Conservation (phyloP, 2,888 invertebrate species). For the Andricus curvator region DNA sequence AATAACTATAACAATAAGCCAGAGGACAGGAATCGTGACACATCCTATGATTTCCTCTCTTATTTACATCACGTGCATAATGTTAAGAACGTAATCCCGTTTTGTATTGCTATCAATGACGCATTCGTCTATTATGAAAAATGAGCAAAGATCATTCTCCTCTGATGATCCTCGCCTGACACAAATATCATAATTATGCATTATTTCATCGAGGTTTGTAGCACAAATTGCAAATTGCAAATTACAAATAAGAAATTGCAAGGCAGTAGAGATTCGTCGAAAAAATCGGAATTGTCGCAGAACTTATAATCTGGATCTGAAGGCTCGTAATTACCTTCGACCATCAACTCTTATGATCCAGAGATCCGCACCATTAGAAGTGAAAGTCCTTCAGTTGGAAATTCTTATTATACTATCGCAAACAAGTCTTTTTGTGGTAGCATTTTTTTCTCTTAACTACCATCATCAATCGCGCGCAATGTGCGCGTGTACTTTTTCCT, state of each 20-base stretch:
- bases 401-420: neutral
- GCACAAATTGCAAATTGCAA: conserved; percentile 18
- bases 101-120: conserved; percentile 24
- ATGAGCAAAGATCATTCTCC: conserved; percentile 30
- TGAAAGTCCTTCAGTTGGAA: conserved; percentile 22
- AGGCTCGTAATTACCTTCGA: conserved; percentile 19
- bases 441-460: no score
- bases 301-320: conserved; percentile 22
- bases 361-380: neutral
- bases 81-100: conserved; percentile 10
- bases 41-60: conserved; percentile 8
- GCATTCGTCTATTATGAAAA: conserved; percentile 10
- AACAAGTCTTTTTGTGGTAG: neutral
- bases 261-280: neutral
- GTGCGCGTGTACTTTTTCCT: no score
- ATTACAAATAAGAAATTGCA: neutral
- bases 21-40: neutral
- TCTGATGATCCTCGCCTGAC: conserved; percentile 24
- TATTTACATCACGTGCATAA: neutral
- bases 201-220: conserved; percentile 12
- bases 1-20: neutral
- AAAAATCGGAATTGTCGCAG: neutral
- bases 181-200: conserved; percentile 22
- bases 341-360: conserved; percentile 5
- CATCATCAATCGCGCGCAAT: no score